Conservation (phyloP, 1,140 invertebrate genomes). For the Micrasema longulum region DNA sequence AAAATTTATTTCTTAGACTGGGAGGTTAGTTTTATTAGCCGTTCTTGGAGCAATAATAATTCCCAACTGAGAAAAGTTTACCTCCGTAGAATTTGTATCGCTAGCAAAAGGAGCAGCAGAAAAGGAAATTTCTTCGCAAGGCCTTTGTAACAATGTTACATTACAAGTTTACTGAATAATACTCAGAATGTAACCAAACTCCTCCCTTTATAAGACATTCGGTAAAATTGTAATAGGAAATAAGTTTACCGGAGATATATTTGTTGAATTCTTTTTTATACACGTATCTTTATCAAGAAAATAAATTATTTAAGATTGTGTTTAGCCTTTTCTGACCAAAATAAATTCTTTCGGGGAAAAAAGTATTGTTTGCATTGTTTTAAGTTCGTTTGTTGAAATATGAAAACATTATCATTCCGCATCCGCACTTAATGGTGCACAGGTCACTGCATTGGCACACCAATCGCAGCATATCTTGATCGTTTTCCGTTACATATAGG, state of each 20-base stretch:
- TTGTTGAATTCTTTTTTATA: background rate
- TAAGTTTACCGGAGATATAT: background rate
- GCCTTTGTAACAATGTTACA: slow-evolving; percentile 9
- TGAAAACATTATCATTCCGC: too few relatives aligned
- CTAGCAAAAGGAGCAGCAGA: slow-evolving; percentile 6
- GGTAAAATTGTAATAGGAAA: background rate
- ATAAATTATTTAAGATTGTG: background rate
- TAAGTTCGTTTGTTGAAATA: too few relatives aligned
- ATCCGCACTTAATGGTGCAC: too few relatives aligned
- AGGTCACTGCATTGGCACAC: too few relatives aligned
- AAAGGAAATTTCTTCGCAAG: slow-evolving; percentile 1
- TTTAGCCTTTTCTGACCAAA: too few relatives aligned
- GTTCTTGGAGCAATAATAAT: background rate
- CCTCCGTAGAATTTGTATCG: slow-evolving; percentile 15
- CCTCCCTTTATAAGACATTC: background rate
- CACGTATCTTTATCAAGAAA: background rate
- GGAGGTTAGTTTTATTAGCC: background rate
- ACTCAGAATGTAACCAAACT: background rate
- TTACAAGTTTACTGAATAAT: background rate
- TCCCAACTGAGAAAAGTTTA: slow-evolving; percentile 19
- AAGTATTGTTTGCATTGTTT: too few relatives aligned
- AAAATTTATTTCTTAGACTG: background rate
- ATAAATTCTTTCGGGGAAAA: too few relatives aligned
- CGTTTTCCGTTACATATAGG: too few relatives aligned
- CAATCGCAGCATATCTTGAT: too few relatives aligned